Percentiles rank a stretch among this genome's conserved stretches.
Conservation (phyloP, 2,113 vertebrate species). For the Callopanchax toddi region DNA sequence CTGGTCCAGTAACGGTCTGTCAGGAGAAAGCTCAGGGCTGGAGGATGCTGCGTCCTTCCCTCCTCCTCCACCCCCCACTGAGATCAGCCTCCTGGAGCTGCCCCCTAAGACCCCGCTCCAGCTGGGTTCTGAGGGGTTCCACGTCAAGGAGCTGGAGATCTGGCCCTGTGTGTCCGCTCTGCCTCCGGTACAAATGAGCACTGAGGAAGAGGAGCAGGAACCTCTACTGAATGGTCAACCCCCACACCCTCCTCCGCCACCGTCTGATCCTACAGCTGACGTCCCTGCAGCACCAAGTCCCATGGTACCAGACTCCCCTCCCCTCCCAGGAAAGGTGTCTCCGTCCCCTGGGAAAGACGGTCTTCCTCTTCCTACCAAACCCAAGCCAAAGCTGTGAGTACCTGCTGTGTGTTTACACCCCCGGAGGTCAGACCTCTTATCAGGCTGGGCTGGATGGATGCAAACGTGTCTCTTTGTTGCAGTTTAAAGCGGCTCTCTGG, state of each 20-base stretch:
- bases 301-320: constrained; percentile 32
- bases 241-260: constrained; percentile 35
- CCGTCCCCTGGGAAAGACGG: constrained; percentile 86
- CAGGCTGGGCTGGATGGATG: constrained; percentile 19
- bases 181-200: constrained; percentile 69
- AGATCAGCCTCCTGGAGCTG: constrained; percentile 87
- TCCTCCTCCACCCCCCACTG: constrained; percentile 82
- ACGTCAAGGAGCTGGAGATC: constrained; percentile 80
- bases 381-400: constrained; percentile 97
- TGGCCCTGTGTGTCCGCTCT: constrained; percentile 78
- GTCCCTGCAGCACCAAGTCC: constrained; percentile 34
- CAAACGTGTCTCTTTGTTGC: no score
- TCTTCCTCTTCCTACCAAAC: constrained; percentile 90
- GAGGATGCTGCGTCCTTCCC: constrained; percentile 83
- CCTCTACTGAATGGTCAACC: constrained; percentile 74
- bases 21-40: constrained; percentile 73
- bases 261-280: constrained; percentile 39
- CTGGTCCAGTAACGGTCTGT: constrained; percentile 77
- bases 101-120: constrained; percentile 78
- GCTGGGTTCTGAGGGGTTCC: constrained; percentile 71
- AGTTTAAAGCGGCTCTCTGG: no score
- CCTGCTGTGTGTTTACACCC: constrained; percentile 25
- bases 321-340: constrained; percentile 62
- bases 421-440: no score
- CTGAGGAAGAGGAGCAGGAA: constrained; percentile 71